Evolutionary conservation across 2,113 vertebrate species (phyloP).

Genomic region (Tichodroma muraria): DNA sequence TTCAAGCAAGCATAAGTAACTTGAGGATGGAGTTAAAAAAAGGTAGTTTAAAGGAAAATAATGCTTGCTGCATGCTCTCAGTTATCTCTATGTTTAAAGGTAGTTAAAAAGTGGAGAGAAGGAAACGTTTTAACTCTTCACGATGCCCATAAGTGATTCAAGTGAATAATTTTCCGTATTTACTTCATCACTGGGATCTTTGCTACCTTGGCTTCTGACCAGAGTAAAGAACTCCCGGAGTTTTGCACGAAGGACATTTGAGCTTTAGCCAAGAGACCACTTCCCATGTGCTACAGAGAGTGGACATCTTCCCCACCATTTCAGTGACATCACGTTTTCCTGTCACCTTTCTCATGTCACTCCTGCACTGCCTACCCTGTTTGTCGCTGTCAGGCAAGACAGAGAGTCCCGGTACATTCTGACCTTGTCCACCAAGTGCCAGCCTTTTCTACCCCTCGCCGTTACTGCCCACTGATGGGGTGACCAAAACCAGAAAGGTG

Average conservation of each 20-base stretch:
- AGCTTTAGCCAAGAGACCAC: background rate
- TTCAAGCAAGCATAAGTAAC: background rate
- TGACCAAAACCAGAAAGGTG: background rate
- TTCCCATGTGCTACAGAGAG: background rate
- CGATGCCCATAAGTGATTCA: background rate
- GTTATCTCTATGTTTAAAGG: background rate
- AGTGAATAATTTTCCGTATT: background rate
- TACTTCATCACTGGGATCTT: background rate
- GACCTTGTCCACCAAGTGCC: background rate
- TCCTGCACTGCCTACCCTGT: background rate
- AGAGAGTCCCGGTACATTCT: background rate
- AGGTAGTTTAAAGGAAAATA: background rate
- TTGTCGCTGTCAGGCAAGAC: background rate
- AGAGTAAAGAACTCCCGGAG: background rate
- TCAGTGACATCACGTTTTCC: background rate
- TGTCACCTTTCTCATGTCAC: background rate
- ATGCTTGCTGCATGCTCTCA: background rate
- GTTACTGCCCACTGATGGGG: fast-evolving
- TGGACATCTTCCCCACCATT: background rate
- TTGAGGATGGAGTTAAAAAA: background rate
- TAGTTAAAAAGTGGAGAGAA: background rate
- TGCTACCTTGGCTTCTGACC: background rate
- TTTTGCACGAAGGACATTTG: background rate
- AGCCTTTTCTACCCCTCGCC: background rate
- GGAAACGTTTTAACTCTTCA: background rate